Conservation (phyloP, 2,888 invertebrate genomes). For the Ctena decussata region DNA sequence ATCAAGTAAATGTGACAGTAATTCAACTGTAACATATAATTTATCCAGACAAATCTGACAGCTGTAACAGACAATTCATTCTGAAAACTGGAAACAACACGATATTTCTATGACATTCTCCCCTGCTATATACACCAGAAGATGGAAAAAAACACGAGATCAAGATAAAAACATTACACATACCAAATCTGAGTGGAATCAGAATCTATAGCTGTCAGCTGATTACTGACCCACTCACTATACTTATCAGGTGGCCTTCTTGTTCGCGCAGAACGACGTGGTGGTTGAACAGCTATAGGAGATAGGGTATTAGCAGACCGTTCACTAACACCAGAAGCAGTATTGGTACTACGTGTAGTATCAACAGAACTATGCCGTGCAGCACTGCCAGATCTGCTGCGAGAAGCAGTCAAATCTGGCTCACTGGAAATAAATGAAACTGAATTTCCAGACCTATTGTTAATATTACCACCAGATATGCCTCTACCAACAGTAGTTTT, state of each 20-base stretch:
- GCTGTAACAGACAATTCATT: too few relatives aligned
- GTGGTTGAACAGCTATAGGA: neutral
- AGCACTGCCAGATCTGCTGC: neutral
- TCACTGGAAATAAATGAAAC: neutral
- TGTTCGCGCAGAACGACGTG: neutral
- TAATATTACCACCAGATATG: neutral
- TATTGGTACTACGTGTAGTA: too few relatives aligned
- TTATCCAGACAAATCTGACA: too few relatives aligned
- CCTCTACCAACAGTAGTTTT: neutral
- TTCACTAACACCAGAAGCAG: neutral
- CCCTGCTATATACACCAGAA: too few relatives aligned
- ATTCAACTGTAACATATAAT: too few relatives aligned
- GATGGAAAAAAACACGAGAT: neutral
- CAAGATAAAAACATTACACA: neutral
- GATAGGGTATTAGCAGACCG: neutral
- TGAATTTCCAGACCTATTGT: neutral
- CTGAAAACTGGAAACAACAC: too few relatives aligned
- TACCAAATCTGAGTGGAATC: neutral
- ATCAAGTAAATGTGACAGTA: too few relatives aligned
- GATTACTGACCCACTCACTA: neutral
- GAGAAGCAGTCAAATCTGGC: neutral
- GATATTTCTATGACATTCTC: neutral
- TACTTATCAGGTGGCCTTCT: neutral
- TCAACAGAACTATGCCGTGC: neutral
- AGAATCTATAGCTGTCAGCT: neutral